Conservation (phyloP, 1,140 invertebrate species). For the Cydia amplana region DNA sequence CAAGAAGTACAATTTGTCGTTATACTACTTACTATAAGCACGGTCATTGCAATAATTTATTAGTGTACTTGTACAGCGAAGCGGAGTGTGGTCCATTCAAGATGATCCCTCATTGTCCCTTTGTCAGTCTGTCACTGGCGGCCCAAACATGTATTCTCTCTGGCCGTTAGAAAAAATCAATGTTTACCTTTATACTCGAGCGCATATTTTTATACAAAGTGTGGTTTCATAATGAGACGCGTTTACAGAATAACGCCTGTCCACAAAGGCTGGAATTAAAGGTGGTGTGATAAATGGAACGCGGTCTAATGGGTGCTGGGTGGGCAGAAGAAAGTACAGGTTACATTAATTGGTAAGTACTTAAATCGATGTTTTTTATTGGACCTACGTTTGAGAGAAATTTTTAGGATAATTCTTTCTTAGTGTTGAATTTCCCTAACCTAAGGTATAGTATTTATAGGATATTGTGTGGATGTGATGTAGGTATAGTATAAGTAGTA, state of each 20-base stretch:
- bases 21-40: slow-evolving; percentile 4
- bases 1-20: slow-evolving; percentile 14
- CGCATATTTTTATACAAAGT: slow-evolving; percentile 78
- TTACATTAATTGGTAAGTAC: background rate
- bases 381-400: background rate
- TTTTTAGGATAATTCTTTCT: background rate
- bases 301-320: slow-evolving; percentile 32
- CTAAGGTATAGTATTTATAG: no score
- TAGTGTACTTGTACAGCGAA: slow-evolving; percentile 48
- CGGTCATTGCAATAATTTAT: slow-evolving; percentile 56
- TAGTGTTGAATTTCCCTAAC: no score
- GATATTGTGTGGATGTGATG: no score
- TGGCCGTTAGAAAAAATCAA: slow-evolving; percentile 68
- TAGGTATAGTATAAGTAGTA: no score
- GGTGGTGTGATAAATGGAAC: slow-evolving; percentile 65
- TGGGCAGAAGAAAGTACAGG: slow-evolving; percentile 45
- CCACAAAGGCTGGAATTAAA: slow-evolving; percentile 72
- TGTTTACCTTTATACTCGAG: slow-evolving; percentile 78
- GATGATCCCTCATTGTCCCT: slow-evolving; percentile 64
- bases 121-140: slow-evolving; percentile 71
- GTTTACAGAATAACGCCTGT: slow-evolving; percentile 78
- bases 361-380: background rate
- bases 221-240: slow-evolving; percentile 70
- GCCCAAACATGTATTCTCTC: slow-evolving; percentile 75
- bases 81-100: slow-evolving; percentile 74